Evolutionary conservation across 2,888 invertebrate species (phyloP), one percentile per base, ranked within the genome.

Genomic region (Sminthurinus aureus): DNA sequence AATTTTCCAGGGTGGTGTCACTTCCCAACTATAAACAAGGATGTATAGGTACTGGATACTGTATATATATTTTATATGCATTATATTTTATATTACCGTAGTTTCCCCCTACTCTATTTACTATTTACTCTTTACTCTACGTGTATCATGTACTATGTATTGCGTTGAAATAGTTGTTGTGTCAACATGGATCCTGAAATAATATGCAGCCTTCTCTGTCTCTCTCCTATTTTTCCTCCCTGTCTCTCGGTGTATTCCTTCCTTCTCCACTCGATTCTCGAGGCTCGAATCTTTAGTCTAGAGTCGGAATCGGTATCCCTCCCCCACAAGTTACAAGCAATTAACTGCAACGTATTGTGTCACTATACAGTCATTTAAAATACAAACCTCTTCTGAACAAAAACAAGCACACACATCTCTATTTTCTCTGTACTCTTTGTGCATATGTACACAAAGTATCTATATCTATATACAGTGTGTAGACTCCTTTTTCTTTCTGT

Each of bases 291-390:
- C 38, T n/a, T n/a, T 38, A 38, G 38, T 38, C 38, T 38, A 18
- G 20, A 69, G 18, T 79, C 69, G 51, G 69, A 69, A 79, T 79
- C 13, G 13, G 79, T 69, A 79, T 38, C 69, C 67, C 69, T 38
- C 79, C 79, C 69, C 69, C 67, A 79, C 69, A 79, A 79, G 69
- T 79, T 69, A 79, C 79, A 69, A 79, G 79, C 79, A 79, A 79
- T 79, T 79, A 79, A 69, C 50, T n/a, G 58, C 20, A 20, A 76
- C 76, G 38, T n/a, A 75, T 75, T 76, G 76, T 73, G 38, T 73
- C 73, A 73, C 26, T 73, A 73, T 18, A 26, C 38, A 26, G 73
- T 73, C 73, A 73, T 24, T 73, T 24, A 24, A 24, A 58, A 13
- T 73, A 73, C 73, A 18, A 58, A 38, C 38, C 38, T 38, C 38